These are phyloP conservation scores for Tipula confusa DNA, from an alignment of 2,888 invertebrate species.

Conservation along the genomic window DNA sequence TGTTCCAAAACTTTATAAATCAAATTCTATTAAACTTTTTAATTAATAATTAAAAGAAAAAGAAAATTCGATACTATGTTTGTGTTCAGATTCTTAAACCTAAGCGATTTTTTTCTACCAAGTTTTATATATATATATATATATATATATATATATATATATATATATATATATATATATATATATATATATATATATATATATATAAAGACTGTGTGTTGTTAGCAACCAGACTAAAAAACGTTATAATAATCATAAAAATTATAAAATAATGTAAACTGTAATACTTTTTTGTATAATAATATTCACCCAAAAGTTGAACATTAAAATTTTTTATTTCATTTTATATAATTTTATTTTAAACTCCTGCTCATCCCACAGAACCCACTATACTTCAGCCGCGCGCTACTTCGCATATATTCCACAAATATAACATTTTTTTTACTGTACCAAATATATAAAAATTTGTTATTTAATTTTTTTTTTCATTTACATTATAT, in stretches of 20 bases:
- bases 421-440: not conserved
- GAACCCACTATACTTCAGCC: not conserved
- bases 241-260: conserved; percentile 20
- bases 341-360: conserved; percentile 25
- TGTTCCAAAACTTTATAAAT: conserved; percentile 12
- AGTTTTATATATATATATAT: not conserved
- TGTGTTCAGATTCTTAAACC: conserved; percentile 12
- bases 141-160: not conserved
- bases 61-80: not conserved
- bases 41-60: conserved; percentile 25
- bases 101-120: not conserved
- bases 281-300: not conserved
- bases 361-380: not conserved
- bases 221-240: conserved; percentile 20
- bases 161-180: not conserved
- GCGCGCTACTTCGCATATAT: not conserved
- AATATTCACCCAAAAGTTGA: conserved; percentile 20
- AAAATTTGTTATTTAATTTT: conserved; percentile 26
- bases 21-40: conserved; percentile 25
- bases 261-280: conserved; percentile 25
- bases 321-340: conserved; percentile 20
- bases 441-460: conserved; percentile 20
- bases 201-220: not conserved
- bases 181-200: not conserved
- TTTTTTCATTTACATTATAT: conserved; percentile 37